A percentile compares a stretch with the other conserved stretches of the same genome.
Conservation (phyloP, 2,797 vertebrate species). For the Sebastes minor region DNA sequence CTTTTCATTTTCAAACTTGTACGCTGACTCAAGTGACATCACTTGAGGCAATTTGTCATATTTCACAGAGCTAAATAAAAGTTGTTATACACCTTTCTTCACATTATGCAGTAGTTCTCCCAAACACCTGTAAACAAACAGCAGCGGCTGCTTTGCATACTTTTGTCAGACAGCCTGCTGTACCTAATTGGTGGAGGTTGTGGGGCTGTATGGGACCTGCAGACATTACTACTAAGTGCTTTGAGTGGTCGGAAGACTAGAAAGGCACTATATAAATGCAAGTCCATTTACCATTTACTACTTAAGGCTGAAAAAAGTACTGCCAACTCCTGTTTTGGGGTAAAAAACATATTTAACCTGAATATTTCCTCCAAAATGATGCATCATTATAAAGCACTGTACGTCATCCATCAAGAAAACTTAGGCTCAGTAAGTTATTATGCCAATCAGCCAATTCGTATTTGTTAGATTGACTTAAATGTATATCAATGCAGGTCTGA, state of each 20-base stretch:
- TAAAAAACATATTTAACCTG: not conserved
- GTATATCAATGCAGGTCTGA: not conserved
- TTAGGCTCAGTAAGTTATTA: not conserved
- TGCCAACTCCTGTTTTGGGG: not conserved
- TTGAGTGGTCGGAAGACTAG: too few species aligned
- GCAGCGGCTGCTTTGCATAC: not conserved
- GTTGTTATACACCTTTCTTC: not conserved
- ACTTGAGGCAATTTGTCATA: not conserved
- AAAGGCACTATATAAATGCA: too few species aligned
- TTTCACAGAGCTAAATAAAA: not conserved
- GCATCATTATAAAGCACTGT: not conserved
- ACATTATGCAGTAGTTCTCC: not conserved
- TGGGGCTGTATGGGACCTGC: not conserved
- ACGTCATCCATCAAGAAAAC: not conserved
- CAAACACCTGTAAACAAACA: not conserved
- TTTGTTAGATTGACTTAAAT: not conserved
- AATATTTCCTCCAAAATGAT: not conserved
- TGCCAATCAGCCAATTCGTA: not conserved
- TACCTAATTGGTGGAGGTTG: not conserved
- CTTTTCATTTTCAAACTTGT: too few species aligned
- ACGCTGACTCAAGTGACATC: not conserved
- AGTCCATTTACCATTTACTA: too few species aligned
- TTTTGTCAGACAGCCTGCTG: not conserved
- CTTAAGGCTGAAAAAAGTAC: not conserved
- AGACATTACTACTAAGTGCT: not conserved